Base-by-base conservation (phyloP, 2,113 vertebrate genomes). In the Corythornis vintsioides region DNA sequence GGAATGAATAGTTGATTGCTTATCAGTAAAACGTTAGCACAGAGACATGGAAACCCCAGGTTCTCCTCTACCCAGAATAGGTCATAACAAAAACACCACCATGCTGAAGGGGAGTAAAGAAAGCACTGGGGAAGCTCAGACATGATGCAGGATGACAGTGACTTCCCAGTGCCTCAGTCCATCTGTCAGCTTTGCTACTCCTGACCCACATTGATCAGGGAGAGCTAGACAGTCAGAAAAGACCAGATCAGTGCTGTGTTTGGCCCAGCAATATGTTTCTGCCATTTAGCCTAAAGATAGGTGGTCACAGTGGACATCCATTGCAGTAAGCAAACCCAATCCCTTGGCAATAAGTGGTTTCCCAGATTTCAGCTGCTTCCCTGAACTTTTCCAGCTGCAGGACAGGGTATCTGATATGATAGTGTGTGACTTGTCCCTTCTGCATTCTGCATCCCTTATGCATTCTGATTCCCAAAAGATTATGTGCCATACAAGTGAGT, bases 321-420 rank as follows among this genome's bases (percentile, higher is more conserved):
- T 8, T 8, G 15, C 26, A 24, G 50, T 0, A 0, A 89, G n/a
- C 29, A 64, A 60, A 56, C 48, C 31, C 0, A 0, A 26, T 33
- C 38, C 12, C 21, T 31, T 21, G 57, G 67, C 65, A 45, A 5
- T 40, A 33, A 67, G 70, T 13, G 10, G 13, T 38, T 86, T 73
- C 47, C 63, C 86, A 88, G 79, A 10, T 42, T 80, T 86, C 72
- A 70, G 71, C 60, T 83, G 26, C 3, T 19, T 63, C 72, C 75
- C 83, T 83, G 64, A 80, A 86, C 59, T 66, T 90, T 90, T 80
- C 90, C 76, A 92, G 72, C 47, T 86, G 66, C n/a, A 29, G 38
- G 38, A 38, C 38, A 38, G 38, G 38, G 38, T 38, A 38, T 38
- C 66, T 89, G 78, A 79, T 69, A 71, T 24, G 22, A 24, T 8